These are phyloP conservation scores for Drosophila hydei DNA, from an alignment of 1,140 invertebrate genomes.

Conservation along the genomic window DNA sequence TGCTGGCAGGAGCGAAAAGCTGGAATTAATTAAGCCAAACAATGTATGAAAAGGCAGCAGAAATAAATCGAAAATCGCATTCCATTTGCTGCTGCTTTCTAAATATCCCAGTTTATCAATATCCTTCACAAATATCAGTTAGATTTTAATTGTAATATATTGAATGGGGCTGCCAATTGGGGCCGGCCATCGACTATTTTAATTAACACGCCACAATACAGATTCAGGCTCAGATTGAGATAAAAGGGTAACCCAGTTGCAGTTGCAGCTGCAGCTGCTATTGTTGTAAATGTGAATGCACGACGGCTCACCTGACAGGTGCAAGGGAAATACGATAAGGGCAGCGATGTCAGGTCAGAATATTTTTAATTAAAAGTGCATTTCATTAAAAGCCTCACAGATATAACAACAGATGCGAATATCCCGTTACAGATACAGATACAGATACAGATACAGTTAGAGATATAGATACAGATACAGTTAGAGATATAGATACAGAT, in stretches of 20 bases:
- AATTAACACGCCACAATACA: constrained; percentile 18
- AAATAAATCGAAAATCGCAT: not conserved
- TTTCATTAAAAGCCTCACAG: constrained; percentile 39
- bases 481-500: not conserved
- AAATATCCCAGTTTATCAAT: not conserved
- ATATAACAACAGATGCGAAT: not conserved
- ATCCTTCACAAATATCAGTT: not conserved
- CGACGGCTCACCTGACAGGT: constrained; percentile 26
- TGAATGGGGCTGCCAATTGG: not conserved
- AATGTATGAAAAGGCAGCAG: not conserved
- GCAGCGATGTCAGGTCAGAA: constrained; percentile 1
- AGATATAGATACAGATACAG: not conserved
- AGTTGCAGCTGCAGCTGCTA: constrained; percentile 16
- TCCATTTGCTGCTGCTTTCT: not conserved
- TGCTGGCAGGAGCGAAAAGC: not conserved
- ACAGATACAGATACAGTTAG: not conserved
- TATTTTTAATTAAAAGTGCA: constrained; percentile 60
- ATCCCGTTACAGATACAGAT: constrained; percentile 6
- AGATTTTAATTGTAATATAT: constrained; percentile 5
- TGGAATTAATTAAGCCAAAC: constrained; percentile 1
- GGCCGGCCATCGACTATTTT: constrained; percentile 13
- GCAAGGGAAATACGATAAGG: not conserved
- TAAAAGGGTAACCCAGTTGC: not conserved
- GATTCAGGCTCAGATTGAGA: not conserved
- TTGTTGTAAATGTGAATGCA: constrained; percentile 10